Evolutionary conservation across 1,140 invertebrate species (phyloP).

Genomic region (Sogatella furcifera): DNA sequence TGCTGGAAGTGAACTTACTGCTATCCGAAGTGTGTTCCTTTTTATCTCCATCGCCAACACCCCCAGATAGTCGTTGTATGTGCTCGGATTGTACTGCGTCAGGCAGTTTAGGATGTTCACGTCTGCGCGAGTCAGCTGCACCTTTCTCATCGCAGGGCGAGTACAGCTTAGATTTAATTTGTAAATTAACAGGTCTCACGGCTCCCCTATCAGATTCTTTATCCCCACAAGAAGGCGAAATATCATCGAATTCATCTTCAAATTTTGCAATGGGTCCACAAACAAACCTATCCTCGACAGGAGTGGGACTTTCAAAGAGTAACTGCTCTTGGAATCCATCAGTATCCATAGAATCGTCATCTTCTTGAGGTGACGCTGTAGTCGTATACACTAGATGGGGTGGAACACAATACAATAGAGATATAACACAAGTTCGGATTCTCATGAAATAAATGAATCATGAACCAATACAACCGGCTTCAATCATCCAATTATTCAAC

Average conservation of each 20-base stretch:
- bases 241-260: slow-evolving; percentile 15
- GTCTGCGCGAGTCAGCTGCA: slow-evolving; percentile 34
- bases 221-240: background rate
- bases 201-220: background rate
- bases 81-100: slow-evolving; percentile 26
- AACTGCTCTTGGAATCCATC: slow-evolving; percentile 39
- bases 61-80: slow-evolving; percentile 34
- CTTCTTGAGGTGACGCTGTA: slow-evolving; percentile 37
- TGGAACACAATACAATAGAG: slow-evolving; percentile 18
- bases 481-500: background rate
- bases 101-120: slow-evolving; percentile 29
- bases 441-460: too few relatives aligned
- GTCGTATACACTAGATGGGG: slow-evolving; percentile 27
- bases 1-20: slow-evolving; percentile 6
- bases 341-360: slow-evolving; percentile 39
- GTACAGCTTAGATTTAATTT: slow-evolving; percentile 4
- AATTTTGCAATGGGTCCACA: slow-evolving; percentile 10
- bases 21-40: slow-evolving; percentile 9
- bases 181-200: slow-evolving; percentile 1
- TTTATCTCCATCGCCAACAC: slow-evolving; percentile 29
- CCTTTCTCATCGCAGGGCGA: slow-evolving; percentile 37
- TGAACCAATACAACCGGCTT: too few relatives aligned
- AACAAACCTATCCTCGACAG: slow-evolving; percentile 8
- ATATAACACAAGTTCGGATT: slow-evolving; percentile 3
- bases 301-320: slow-evolving; percentile 32